Evolutionary conservation across 2,888 invertebrate genomes (phyloP), one percentile per base, ranked within the genome.

Genomic region (Chymomyza fuscimana): DNA sequence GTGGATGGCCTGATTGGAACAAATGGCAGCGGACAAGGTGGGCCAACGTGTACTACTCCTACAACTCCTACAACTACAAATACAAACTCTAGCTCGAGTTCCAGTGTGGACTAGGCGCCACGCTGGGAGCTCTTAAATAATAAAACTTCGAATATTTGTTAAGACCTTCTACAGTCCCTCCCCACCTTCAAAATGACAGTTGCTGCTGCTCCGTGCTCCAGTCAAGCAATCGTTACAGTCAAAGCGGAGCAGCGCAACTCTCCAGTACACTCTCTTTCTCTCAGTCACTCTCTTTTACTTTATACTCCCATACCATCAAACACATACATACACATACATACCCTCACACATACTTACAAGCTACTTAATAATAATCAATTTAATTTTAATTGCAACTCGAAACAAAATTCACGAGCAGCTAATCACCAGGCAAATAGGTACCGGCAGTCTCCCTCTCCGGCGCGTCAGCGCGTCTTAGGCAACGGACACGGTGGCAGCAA

Each of bases 371-470:
- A 86, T 89, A 78, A 81, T 82, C 84, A 82, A 90, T 90, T 87
- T 89, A 89, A 90, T 91, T 90, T 89, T 91, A 90, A 91, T 91
- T 91, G 90, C 89, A 72, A 74, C 81, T 82, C 85, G 77, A 80
- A 85, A 79, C 72, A 71, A 66, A 67, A 74, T 71, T 72, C 71
- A 69, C 74, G 76, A 90, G 91, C 91, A 90, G 91, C 90, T 90
- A 91, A 93, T 91, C 91, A 91, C 89, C 91, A 91, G 91, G 91
- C 90, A 90, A 91, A 91, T 92, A 95, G 94, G 93, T 93, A 94
- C 92, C 94, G 94, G 90, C 94, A 95, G 92, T 94, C 94, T 80
- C 93, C 94, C 82, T 94, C 94, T 92, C 94, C 95, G 87, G 93
- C 93, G 82, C 93, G 94, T 80, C 93, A 93, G 88, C 93, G 94